Percentiles rank a stretch among this genome's conserved stretches.
phyloP scores from a whole-genome alignment of 2,113 vertebrate genomes.

The Pungitius pungitius region DNA sequence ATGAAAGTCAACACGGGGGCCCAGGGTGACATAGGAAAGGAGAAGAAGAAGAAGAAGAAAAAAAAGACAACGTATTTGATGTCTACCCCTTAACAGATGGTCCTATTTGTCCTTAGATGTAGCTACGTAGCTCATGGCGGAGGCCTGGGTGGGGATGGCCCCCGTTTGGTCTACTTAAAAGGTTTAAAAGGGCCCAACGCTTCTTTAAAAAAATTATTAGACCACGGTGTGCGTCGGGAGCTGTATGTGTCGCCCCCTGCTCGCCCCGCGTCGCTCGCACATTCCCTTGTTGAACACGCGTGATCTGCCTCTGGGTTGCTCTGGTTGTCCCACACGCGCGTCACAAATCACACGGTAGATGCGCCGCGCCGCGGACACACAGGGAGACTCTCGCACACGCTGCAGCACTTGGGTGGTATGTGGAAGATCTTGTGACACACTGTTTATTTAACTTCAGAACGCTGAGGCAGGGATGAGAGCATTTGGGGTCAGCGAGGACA shows the following conservation, averaged over 20 bases:
- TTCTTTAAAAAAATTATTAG: slow-evolving; percentile 74
- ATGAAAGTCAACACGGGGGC: slow-evolving; percentile 77
- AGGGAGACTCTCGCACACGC: slow-evolving; percentile 48
- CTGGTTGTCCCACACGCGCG: slow-evolving; percentile 29
- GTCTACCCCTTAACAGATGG: slow-evolving; percentile 78
- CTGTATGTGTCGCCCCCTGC: slow-evolving; percentile 63
- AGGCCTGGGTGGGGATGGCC: slow-evolving; percentile 74
- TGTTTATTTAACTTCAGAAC: slow-evolving; percentile 77
- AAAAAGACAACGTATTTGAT: slow-evolving; percentile 79
- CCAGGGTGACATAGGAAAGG: slow-evolving; percentile 76
- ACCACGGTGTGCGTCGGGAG: slow-evolving; percentile 70
- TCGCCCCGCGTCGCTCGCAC: slow-evolving; percentile 4
- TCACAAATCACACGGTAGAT: slow-evolving; percentile 61
- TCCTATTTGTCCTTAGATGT: slow-evolving; percentile 78
- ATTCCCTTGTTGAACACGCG: slow-evolving; percentile 43
- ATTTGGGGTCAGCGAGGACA: slow-evolving; percentile 66
- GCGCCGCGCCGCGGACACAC: slow-evolving; percentile 48
- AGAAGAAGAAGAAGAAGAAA: slow-evolving; percentile 72
- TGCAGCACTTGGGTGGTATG: slow-evolving; percentile 74
- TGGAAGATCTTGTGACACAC: slow-evolving; percentile 68
- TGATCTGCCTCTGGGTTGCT: slow-evolving; percentile 12
- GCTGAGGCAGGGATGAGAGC: slow-evolving; percentile 68
- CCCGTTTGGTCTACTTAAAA: slow-evolving; percentile 81
- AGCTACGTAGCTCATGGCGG: slow-evolving; percentile 54
- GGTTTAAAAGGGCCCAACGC: slow-evolving; percentile 72